These are phyloP conservation scores for Globodera rostochiensis DNA, from an alignment of 1,140 invertebrate genomes.

Conservation along the genomic window DNA sequence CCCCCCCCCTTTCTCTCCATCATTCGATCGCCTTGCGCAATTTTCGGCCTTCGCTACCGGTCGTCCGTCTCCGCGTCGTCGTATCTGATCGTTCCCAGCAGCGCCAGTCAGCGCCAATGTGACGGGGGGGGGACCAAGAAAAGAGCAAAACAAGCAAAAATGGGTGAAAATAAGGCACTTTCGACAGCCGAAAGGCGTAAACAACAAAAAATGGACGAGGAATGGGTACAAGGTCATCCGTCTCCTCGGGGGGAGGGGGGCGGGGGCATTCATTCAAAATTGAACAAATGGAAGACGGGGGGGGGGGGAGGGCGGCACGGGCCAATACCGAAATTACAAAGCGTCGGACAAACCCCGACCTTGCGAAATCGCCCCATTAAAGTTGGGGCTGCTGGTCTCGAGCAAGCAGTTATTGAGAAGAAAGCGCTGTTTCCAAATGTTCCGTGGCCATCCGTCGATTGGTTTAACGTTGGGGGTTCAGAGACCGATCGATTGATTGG, in stretches of 20 bases:
- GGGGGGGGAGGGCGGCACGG: background rate
- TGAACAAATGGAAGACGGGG: background rate
- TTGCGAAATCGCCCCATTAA: no score
- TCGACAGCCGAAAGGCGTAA: slow-evolving; percentile 10
- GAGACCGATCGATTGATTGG: no score
- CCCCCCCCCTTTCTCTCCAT: background rate
- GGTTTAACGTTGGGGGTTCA: no score
- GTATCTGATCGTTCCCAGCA: slow-evolving; percentile 33
- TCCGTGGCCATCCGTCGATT: no score
- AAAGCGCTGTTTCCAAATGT: no score
- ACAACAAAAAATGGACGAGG: slow-evolving; percentile 12
- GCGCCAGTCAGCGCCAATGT: slow-evolving; percentile 19
- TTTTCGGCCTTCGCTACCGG: slow-evolving; percentile 21
- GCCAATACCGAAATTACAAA: background rate
- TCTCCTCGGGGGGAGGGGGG: background rate
- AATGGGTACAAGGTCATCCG: slow-evolving; percentile 13
- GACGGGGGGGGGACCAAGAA: background rate
- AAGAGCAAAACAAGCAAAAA: slow-evolving; percentile 6
- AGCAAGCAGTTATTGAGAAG: no score
- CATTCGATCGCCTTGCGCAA: slow-evolving; percentile 26
- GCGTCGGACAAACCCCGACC: background rate
- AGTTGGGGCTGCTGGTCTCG: no score
- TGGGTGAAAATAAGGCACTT: slow-evolving; percentile 26
- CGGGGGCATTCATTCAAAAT: background rate
- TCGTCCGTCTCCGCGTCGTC: background rate